These are phyloP conservation scores for Eospalax fontanierii DNA, from an alignment of 2,797 vertebrate species.

Conservation along the genomic window DNA sequence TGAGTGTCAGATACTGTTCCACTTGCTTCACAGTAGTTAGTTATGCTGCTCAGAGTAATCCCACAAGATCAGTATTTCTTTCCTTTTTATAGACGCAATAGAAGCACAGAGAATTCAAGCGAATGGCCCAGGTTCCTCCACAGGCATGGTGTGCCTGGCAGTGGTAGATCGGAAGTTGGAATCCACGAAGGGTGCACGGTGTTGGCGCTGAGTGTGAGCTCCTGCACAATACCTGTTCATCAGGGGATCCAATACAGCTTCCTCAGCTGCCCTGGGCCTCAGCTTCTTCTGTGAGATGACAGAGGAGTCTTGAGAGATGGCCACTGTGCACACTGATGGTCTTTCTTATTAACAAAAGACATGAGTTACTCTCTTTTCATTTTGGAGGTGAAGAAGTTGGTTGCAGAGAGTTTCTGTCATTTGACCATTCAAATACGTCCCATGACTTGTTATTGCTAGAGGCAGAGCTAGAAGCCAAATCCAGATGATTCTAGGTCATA, in stretches of 20 bases:
- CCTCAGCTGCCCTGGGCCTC: not conserved
- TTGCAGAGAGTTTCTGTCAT: not conserved
- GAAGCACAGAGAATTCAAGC: not conserved
- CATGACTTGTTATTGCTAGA: not conserved
- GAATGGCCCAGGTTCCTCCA: not conserved
- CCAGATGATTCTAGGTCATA: fast-evolving
- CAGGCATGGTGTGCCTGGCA: not conserved
- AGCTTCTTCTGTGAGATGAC: not conserved
- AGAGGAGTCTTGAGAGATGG: not conserved
- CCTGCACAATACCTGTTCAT: no score
- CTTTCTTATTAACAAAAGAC: not conserved
- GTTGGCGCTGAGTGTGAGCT: not conserved
- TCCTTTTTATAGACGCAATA: not conserved
- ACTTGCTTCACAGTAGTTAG: no score
- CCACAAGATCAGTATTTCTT: not conserved
- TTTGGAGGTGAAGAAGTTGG: not conserved
- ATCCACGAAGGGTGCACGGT: no score
- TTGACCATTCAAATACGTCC: not conserved
- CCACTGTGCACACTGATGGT: not conserved
- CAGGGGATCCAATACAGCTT: fast-evolving
- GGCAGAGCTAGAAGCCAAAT: not conserved
- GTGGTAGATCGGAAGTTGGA: not conserved
- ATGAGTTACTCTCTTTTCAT: not conserved
- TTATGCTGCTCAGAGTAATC: not conserved
- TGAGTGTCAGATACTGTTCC: not conserved